Percentiles rank a stretch among this genome's conserved stretches.
phyloP scores from a whole-genome alignment of 30 jellyfish, hydroid and myxozoan species.

The Aurelia aurita region DNA sequence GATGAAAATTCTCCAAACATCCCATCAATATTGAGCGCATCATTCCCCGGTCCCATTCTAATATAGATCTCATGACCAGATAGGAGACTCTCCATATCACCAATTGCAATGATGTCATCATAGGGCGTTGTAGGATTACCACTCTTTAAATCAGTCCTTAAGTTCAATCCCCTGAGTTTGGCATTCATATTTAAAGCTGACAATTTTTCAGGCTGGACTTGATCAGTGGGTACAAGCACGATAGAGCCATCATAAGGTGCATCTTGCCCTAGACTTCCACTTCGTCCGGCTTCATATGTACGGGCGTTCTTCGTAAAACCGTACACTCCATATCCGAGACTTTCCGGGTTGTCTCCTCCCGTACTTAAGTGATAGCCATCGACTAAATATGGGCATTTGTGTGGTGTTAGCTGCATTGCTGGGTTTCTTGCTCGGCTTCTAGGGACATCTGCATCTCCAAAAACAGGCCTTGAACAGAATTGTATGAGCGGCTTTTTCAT shows the following conservation, averaged over 20 bases:
- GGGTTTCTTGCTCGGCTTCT: neutral
- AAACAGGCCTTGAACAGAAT: neutral
- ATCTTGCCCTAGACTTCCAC: neutral
- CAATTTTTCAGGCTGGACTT: constrained; percentile 4
- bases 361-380: neutral
- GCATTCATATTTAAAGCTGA: neutral
- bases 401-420: neutral
- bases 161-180: constrained; percentile 1
- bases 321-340: neutral
- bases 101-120: constrained; percentile 23
- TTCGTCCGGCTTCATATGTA: neutral
- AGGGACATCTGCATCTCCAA: neutral
- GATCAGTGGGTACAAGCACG: constrained; percentile 6
- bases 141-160: constrained; percentile 3
- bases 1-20: constrained; percentile 13
- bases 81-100: neutral
- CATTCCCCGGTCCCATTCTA: constrained; percentile 23
- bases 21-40: constrained; percentile 33
- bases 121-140: neutral
- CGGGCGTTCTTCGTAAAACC: constrained; percentile 14
- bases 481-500: neutral
- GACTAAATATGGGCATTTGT: constrained; percentile 19
- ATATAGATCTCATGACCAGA: neutral
- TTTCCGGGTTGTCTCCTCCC: neutral
- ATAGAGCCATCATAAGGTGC: constrained; percentile 12